Evolutionary conservation across 2,113 vertebrate species (phyloP).

Genomic region (Mastomys coucha): DNA sequence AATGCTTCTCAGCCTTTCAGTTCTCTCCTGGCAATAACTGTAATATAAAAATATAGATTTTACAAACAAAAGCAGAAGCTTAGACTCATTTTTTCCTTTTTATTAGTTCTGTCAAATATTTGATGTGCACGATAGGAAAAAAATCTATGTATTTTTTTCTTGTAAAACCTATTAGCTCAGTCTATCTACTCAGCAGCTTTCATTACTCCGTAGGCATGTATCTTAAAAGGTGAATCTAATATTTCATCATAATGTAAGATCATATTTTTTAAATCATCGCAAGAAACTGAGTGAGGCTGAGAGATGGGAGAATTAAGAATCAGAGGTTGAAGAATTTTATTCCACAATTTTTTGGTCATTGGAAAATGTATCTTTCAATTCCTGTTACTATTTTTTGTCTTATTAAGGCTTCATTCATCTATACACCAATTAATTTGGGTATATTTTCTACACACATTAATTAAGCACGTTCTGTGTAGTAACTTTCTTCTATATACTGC

Average conservation of each 20-base stretch:
- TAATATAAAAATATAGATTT: slow-evolving; percentile 69
- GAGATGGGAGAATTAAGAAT: slow-evolving; percentile 25
- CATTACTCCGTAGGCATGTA: slow-evolving; percentile 43
- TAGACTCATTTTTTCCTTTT: slow-evolving; percentile 45
- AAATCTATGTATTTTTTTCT: slow-evolving; percentile 42
- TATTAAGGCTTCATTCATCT: neutral
- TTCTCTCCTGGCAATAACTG: slow-evolving; percentile 42
- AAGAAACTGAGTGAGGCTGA: neutral
- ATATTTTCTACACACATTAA: neutral
- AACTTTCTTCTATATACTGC: neutral
- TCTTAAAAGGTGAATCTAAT: slow-evolving; percentile 53
- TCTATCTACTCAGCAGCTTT: slow-evolving; percentile 1
- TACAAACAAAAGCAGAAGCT: slow-evolving; percentile 66
- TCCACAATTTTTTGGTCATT: neutral
- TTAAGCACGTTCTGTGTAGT: neutral
- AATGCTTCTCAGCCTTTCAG: slow-evolving; percentile 57
- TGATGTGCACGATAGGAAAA: slow-evolving; percentile 32
- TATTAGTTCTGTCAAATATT: slow-evolving; percentile 68
- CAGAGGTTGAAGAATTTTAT: neutral
- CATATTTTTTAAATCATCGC: slow-evolving; percentile 53
- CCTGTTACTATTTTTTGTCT: neutral
- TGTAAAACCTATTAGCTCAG: slow-evolving; percentile 50
- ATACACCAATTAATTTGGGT: neutral
- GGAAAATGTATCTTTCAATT: neutral
- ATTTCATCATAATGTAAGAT: slow-evolving; percentile 43